phyloP scores from a whole-genome alignment of 1,140 invertebrate species.

The Cepaea nemoralis region DNA sequence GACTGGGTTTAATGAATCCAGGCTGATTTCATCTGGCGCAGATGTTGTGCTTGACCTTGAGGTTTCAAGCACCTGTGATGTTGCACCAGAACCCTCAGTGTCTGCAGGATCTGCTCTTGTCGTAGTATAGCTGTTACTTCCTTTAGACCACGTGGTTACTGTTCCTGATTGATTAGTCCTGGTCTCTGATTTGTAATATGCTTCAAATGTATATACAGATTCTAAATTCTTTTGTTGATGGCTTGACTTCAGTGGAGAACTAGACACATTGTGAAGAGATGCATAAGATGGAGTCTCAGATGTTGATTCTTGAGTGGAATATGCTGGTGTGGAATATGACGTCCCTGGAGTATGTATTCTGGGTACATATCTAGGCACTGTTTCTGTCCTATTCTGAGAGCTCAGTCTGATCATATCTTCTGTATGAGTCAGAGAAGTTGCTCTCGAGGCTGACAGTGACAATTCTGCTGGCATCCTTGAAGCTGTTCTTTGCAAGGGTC shows the following conservation, averaged over 20 bases:
- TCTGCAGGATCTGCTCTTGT: neutral
- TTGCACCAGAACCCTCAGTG: neutral
- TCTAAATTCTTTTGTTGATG: neutral
- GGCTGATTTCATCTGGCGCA: too few species aligned
- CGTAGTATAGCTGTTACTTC: neutral
- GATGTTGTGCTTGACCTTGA: neutral
- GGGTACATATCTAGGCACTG: neutral
- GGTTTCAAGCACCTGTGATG: neutral
- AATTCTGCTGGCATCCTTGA: neutral
- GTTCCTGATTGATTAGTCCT: neutral
- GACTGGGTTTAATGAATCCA: too few species aligned
- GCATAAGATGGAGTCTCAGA: neutral
- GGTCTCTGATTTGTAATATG: neutral
- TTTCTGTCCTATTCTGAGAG: neutral
- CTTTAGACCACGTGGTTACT: neutral
- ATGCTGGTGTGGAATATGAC: neutral
- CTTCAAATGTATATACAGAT: neutral
- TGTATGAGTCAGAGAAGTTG: neutral
- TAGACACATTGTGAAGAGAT: neutral
- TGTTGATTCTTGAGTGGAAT: neutral
- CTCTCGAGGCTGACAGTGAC: neutral
- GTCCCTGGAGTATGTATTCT: neutral
- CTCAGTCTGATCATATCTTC: neutral
- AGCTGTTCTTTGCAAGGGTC: neutral
- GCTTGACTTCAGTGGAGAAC: neutral